These are phyloP conservation scores for Mungos mungo DNA, from an alignment of 2,113 vertebrate species.

Conservation along the genomic window DNA sequence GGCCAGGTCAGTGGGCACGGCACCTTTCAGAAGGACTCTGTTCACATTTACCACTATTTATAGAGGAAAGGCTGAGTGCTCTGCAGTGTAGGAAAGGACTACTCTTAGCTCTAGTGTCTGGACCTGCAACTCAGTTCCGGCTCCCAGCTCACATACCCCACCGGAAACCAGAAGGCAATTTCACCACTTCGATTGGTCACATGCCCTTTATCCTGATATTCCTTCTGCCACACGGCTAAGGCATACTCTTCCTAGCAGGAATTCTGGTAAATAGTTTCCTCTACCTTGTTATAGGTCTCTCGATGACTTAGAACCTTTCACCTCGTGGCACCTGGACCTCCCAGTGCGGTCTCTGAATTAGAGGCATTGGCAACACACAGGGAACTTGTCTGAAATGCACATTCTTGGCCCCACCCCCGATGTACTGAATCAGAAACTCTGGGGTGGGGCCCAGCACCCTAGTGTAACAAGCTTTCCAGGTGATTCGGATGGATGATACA, in stretches of 20 bases:
- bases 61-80: neutral
- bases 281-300: neutral
- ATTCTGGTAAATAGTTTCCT: neutral
- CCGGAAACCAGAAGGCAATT: neutral
- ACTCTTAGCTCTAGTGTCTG: neutral
- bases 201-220: neutral
- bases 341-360: too few relatives aligned
- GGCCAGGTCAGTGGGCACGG: neutral
- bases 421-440: neutral
- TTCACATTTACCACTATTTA: neutral
- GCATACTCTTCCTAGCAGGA: neutral
- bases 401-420: neutral
- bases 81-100: fast-evolving
- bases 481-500: neutral
- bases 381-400: neutral
- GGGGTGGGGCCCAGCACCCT: too few relatives aligned
- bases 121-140: neutral
- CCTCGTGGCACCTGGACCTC: neutral
- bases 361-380: neutral
- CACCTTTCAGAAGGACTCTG: neutral
- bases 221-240: neutral
- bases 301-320: neutral
- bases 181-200: neutral
- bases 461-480: neutral
- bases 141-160: neutral